These are phyloP conservation scores for Tylochromis polylepis DNA, from an alignment of 2,113 vertebrate species.

Conservation along the genomic window DNA sequence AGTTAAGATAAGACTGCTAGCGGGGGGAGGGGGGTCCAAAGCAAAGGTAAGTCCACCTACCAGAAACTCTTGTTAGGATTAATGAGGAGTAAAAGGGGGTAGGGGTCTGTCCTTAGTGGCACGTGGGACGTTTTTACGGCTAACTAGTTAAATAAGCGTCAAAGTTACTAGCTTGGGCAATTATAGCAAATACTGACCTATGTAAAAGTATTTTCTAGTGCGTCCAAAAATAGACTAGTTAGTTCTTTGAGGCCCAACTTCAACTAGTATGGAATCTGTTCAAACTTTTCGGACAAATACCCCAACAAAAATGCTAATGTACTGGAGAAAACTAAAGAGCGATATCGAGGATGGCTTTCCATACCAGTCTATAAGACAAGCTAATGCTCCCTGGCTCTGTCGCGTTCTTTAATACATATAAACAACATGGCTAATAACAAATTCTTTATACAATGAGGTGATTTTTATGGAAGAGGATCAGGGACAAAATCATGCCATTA, in stretches of 20 bases:
- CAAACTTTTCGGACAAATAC: background rate
- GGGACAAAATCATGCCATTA: background rate
- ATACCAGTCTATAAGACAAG: background rate
- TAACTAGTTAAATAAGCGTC: background rate
- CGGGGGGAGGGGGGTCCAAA: background rate
- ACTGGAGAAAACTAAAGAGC: background rate
- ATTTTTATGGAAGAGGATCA: background rate
- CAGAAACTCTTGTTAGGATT: background rate
- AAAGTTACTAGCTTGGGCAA: background rate
- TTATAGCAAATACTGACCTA: background rate
- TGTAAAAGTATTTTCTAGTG: background rate
- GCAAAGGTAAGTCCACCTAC: background rate
- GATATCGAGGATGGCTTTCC: background rate
- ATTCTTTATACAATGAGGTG: too few relatives aligned
- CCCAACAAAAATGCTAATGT: background rate
- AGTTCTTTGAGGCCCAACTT: background rate
- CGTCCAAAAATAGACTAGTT: background rate
- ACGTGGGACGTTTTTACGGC: background rate
- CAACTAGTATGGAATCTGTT: background rate
- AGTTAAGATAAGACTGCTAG: background rate
- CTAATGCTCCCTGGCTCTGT: background rate
- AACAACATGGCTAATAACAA: background rate
- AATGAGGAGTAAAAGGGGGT: background rate
- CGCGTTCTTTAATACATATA: background rate
- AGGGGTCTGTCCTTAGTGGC: background rate